Base-by-base conservation (phyloP, 2,113 vertebrate genomes). In the Indicator indicator region DNA sequence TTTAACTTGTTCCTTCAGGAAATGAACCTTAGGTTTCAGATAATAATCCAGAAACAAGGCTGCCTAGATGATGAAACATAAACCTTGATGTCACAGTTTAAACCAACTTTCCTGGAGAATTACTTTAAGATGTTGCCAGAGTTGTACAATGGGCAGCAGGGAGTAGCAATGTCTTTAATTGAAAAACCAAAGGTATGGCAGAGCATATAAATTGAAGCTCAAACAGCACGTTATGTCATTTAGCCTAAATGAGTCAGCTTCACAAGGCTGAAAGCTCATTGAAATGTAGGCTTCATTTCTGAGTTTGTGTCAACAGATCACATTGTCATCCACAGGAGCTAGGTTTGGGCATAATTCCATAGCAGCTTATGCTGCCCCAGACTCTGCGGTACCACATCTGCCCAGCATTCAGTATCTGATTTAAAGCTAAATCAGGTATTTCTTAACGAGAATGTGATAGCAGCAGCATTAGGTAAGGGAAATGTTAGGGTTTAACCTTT, bases 231-330 rank as follows among this genome's bases (percentile, higher is more conserved):
- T 20, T 81, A 83, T 86, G 80, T 72, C 18, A 23, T 62, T 69
- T 73, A 86, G 30, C 80, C 67, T 90, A 72, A 83, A 79, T 87
- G 91, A 94, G 67, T 95, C 93, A 94, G 32, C 48, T 94, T 83
- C 74, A 77, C 75, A 52, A 59, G 24, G 36, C 21, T 79, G 63
- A 84, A 72, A 36, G 40, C 77, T 89, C 0, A 0, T 83, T 75
- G 72, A 82, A 60, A 64, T 36, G 42, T 68, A 74, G 32, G 42
- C 68, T 94, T 88, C 28, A 30, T 30, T 73, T 94, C 63, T 74
- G 71, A 60, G 21, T 59, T 92, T 50, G 36, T 89, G 74, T 74
- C 68, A 92, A 48, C 44, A 80, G 44, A 81, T 36, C 23, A 42
- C 1, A 62, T 18, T 6, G 4, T 2, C 6, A 3, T 11, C 7